phyloP scores from a whole-genome alignment of 1,140 invertebrate species.

The Lucilia cuprina region DNA sequence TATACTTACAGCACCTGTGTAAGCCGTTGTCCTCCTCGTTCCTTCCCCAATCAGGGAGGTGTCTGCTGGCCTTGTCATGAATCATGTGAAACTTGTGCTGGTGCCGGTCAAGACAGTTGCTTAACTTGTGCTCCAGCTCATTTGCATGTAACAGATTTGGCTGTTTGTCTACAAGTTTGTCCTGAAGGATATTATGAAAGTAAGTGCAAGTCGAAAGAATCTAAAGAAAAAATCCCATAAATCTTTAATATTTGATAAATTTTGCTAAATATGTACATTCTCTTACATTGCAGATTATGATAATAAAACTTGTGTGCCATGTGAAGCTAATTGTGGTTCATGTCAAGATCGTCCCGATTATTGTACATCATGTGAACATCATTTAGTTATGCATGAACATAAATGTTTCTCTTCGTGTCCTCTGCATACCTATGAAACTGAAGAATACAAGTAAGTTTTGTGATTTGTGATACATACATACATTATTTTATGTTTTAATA shows the following conservation, averaged over 20 bases:
- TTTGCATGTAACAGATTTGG: slow-evolving; percentile 78
- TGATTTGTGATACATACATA: neutral
- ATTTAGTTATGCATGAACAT: slow-evolving; percentile 79
- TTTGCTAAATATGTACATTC: neutral
- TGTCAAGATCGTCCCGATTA: slow-evolving; percentile 81
- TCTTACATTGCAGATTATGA: slow-evolving; percentile 67
- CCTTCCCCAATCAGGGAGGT: slow-evolving; percentile 77
- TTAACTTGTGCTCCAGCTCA: slow-evolving; percentile 81
- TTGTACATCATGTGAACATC: slow-evolving; percentile 84
- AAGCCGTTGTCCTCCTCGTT: slow-evolving; percentile 79
- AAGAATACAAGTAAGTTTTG: slow-evolving; percentile 75
- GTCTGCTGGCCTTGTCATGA: slow-evolving; percentile 84
- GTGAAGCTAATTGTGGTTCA: slow-evolving; percentile 80
- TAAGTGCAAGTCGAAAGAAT: slow-evolving; percentile 60
- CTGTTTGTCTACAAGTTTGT: slow-evolving; percentile 82
- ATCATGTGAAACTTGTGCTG: slow-evolving; percentile 83
- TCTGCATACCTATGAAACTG: slow-evolving; percentile 79
- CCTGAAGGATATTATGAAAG: slow-evolving; percentile 86
- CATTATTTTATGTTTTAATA: neutral
- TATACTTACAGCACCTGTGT: slow-evolving; percentile 78
- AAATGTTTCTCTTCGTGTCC: slow-evolving; percentile 84
- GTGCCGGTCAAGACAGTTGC: slow-evolving; percentile 82
- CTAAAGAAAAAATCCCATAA: neutral
- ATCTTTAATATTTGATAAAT: neutral
- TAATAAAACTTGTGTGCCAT: slow-evolving; percentile 78